A percentile compares a stretch with the other conserved stretches of the same genome.
phyloP scores from a whole-genome alignment of 2,797 vertebrate species.

The Bovichtus diacanthus region DNA sequence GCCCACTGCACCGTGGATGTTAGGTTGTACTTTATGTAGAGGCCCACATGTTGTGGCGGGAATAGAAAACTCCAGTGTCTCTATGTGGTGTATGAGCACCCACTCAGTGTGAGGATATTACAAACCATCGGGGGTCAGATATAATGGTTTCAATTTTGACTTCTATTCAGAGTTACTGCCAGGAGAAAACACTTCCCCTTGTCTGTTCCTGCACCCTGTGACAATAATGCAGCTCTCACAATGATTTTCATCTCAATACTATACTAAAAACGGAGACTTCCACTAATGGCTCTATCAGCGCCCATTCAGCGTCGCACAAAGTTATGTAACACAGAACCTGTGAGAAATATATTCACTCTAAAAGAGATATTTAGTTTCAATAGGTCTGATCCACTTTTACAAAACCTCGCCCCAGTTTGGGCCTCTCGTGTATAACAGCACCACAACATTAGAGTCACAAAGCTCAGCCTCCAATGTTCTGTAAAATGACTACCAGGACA shows the following conservation, averaged over 20 bases:
- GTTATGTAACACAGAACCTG: slow-evolving; percentile 35
- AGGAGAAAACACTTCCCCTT: slow-evolving; percentile 47
- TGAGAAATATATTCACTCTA: slow-evolving; percentile 28
- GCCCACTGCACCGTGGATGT: slow-evolving; percentile 30
- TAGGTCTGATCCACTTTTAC: not conserved
- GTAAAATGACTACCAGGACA: not conserved
- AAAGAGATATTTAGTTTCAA: slow-evolving; percentile 32
- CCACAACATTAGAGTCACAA: not conserved
- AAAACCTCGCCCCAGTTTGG: not conserved
- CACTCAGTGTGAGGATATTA: slow-evolving; percentile 66
- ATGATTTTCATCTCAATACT: slow-evolving; percentile 53
- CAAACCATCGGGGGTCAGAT: slow-evolving; percentile 61
- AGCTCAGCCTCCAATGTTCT: not conserved
- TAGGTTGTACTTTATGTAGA: slow-evolving; percentile 44
- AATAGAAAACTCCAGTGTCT: slow-evolving; percentile 60
- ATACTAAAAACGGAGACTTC: slow-evolving; percentile 37
- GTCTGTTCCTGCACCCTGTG: slow-evolving; percentile 34
- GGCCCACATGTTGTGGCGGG: slow-evolving; percentile 59
- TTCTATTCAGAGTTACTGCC: slow-evolving; percentile 48
- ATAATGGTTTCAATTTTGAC: slow-evolving; percentile 55
- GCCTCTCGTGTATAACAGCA: not conserved
- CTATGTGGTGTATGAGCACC: slow-evolving; percentile 35
- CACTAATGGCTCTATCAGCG: slow-evolving; percentile 49
- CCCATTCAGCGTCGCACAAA: slow-evolving; percentile 13
- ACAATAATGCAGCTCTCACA: slow-evolving; percentile 45